Percentiles rank a stretch among this genome's conserved stretches.
These are phyloP conservation scores for Asobara japonica DNA, from an alignment of 1,140 invertebrate species.

Conservation along the genomic window DNA sequence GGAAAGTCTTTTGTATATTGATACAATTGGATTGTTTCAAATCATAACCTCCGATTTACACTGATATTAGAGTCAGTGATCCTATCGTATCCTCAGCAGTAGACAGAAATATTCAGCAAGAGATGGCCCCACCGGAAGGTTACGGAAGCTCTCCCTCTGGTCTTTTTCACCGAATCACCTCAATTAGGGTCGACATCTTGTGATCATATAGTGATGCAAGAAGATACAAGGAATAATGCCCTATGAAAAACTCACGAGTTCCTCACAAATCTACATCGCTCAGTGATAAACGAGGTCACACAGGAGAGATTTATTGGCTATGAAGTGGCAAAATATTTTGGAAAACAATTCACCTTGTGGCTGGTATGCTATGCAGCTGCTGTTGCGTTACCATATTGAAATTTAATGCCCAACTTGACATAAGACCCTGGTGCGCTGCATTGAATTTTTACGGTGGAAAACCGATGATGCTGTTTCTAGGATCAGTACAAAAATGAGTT, in stretches of 20 bases:
- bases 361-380: not conserved
- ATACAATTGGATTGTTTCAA: no score
- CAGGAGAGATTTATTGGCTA: constrained; percentile 15
- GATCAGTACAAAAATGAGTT: not conserved
- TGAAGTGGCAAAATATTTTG: constrained; percentile 22
- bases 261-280: not conserved
- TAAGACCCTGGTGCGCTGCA: not conserved
- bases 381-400: not conserved
- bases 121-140: no score
- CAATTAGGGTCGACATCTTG: no score
- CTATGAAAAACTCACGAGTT: not conserved
- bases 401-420: constrained; percentile 18
- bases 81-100: no score
- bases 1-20: no score
- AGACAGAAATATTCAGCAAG: no score
- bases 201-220: not conserved
- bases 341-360: constrained; percentile 12
- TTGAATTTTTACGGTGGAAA: not conserved
- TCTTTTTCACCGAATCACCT: no score
- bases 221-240: not conserved
- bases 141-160: no score
- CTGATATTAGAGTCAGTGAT: no score
- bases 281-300: constrained; percentile 9
- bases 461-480: not conserved
- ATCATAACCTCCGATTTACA: no score